These are phyloP conservation scores for Peromyscus melanophrys DNA, from an alignment of 2,797 vertebrate species.

Conservation along the genomic window DNA sequence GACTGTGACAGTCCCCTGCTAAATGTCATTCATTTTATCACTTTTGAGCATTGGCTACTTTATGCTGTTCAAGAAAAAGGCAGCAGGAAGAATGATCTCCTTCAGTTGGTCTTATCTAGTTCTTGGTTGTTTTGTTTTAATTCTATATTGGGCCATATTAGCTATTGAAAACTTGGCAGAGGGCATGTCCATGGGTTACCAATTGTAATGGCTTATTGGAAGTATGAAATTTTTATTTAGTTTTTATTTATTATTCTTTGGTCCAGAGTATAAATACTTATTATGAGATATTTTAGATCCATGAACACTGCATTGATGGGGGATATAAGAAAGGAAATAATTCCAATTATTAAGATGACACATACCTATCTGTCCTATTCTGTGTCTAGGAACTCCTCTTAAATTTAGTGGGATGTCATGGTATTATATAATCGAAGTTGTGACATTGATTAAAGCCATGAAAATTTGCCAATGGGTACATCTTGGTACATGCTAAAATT, in stretches of 20 bases:
- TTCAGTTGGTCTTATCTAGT: slow-evolving; percentile 15
- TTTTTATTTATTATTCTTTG: slow-evolving; percentile 56
- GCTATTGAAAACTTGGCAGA: slow-evolving; percentile 30
- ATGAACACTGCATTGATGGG: background rate
- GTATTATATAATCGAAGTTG: slow-evolving; percentile 18
- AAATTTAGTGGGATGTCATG: slow-evolving; percentile 9
- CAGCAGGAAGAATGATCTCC: background rate
- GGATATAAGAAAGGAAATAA: slow-evolving; percentile 45
- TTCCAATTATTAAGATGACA: background rate
- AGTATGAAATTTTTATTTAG: slow-evolving; percentile 38
- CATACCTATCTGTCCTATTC: slow-evolving; percentile 25
- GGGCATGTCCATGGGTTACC: background rate
- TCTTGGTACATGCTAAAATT: slow-evolving; percentile 40
- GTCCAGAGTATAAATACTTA: background rate
- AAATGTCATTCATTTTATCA: slow-evolving; percentile 49
- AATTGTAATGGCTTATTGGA: slow-evolving; percentile 33
- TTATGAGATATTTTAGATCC: slow-evolving; percentile 50
- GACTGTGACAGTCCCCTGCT: background rate
- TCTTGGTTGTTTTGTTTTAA: background rate
- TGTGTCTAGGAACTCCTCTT: slow-evolving; percentile 12
- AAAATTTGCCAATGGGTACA: slow-evolving; percentile 42
- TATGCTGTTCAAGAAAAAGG: slow-evolving; percentile 3
- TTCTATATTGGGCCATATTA: slow-evolving; percentile 25
- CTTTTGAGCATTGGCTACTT: slow-evolving; percentile 3
- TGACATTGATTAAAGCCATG: slow-evolving; percentile 17